These are phyloP conservation scores for Apis dorsata DNA, from an alignment of 1,140 invertebrate species.

Conservation along the genomic window DNA sequence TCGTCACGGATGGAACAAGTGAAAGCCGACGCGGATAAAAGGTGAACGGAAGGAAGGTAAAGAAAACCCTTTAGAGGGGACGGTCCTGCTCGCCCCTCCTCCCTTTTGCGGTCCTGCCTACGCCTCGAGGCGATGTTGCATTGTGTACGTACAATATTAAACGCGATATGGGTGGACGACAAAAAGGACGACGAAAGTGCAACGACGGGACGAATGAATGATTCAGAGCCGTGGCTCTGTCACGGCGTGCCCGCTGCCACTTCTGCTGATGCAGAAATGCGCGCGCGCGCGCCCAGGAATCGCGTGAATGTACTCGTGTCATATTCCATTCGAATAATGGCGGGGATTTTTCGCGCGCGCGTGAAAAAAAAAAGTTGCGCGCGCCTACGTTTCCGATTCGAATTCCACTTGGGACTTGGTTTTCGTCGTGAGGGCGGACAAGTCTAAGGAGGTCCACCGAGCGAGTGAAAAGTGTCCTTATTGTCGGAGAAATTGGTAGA, in stretches of 20 bases:
- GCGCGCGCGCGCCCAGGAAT: neutral
- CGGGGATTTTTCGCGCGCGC: neutral
- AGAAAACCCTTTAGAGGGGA: constrained; percentile 13
- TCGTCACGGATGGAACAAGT: constrained; percentile 32
- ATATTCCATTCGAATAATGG: constrained; percentile 19
- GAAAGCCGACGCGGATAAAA: constrained; percentile 30
- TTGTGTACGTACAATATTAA: constrained; percentile 61
- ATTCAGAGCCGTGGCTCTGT: constrained; percentile 55
- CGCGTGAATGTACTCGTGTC: neutral
- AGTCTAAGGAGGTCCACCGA: neutral
- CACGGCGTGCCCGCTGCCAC: constrained; percentile 34
- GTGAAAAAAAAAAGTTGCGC: neutral
- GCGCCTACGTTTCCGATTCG: constrained; percentile 22
- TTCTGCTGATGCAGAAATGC: constrained; percentile 28
- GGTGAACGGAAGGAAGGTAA: constrained; percentile 15
- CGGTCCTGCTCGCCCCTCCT: constrained; percentile 8
- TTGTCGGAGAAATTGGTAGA: neutral
- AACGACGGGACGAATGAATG: constrained; percentile 56
- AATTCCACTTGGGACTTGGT: neutral
- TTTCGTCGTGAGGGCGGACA: constrained; percentile 10
- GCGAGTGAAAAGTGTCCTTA: neutral
- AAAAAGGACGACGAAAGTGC: constrained; percentile 52
- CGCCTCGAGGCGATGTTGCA: constrained; percentile 48
- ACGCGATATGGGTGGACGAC: constrained; percentile 51
- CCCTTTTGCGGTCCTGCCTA: constrained; percentile 50